Base-by-base conservation (phyloP, 2,888 invertebrate genomes). In the Stenolophus ochropezus region DNA sequence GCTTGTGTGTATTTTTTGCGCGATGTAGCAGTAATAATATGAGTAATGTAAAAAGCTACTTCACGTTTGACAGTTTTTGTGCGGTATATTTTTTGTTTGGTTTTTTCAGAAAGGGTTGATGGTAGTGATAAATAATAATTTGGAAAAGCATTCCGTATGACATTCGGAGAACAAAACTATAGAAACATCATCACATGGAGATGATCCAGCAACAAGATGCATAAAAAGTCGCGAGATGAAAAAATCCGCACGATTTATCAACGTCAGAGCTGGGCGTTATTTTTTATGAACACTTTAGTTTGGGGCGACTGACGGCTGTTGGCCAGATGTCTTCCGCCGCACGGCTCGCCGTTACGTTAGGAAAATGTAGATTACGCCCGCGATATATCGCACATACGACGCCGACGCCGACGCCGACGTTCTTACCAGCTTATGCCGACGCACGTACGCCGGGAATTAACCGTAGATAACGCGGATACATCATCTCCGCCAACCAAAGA, bases 241-340 rank as follows among this genome's bases (percentile, higher is more conserved):
- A 80, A 81, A 81, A 81, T 81, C 61, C 49, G 27, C 23, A 27
- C 75, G 81, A 81, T 81, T 81, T 75, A 81, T 81, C 81, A 81
- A 74, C 47, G 81, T 81, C 81, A 75, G 18, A 25, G 47, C 47
- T 61, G 33, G 49, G 75, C 65, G 75, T 81, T 81, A 81, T 81
- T 81, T 81, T 81, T 81, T 81, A 81, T 81, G 81, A 75, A 81
- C 80, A 81, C 58, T 81, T 81, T 73, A 81, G 80, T 74, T 53
- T 27, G 23, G 51, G 71, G 33, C 47, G 16, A 16, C 71, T 49
- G 25, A 25, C 49, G 42, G 51, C 23, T 47, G 71, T n/a, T 65
- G 80, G 53, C 73, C 56, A 73, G 80, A 80, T 73, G 80, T 73
- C 80, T 80, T 77, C 49, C 23, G 14, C 42, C 42, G 80, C 56